Conservation (phyloP, 2,888 invertebrate species). For the Hydriomena furcata region DNA sequence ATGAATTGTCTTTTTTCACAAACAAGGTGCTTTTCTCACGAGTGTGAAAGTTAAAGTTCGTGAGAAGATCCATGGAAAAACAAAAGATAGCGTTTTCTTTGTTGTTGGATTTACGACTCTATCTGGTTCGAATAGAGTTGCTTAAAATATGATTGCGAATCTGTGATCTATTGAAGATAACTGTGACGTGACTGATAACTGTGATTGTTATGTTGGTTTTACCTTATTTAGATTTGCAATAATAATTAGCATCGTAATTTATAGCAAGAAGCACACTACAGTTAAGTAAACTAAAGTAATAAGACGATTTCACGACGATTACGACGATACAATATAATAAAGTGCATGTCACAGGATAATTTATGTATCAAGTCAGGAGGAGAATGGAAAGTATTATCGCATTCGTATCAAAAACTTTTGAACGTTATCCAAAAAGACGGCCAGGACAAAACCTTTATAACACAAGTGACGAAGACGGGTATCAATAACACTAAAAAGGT, state of each 20-base stretch:
- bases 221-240: constrained; percentile 11
- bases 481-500: not conserved
- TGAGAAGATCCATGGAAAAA: constrained; percentile 44
- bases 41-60: constrained; percentile 57
- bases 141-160: not conserved
- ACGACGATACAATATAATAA: too few species aligned
- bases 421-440: not conserved
- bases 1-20: constrained; percentile 35
- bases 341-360: too few species aligned
- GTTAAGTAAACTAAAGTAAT: too few species aligned
- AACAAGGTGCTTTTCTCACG: constrained; percentile 54
- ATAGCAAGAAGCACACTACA: too few species aligned
- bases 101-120: constrained; percentile 21
- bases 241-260: too few species aligned
- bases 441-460: not conserved
- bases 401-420: not conserved
- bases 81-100: constrained; percentile 19
- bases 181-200: constrained; percentile 19
- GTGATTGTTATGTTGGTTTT: constrained; percentile 20
- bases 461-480: not conserved
- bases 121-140: constrained; percentile 1
- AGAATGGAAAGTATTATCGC: not conserved
- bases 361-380: too few species aligned
- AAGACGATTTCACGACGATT: too few species aligned
- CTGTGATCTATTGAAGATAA: constrained; percentile 25